Evolutionary conservation across 2,888 invertebrate genomes (phyloP), one percentile per base, ranked within the genome.

Genomic region (Pelosia muscerda): DNA sequence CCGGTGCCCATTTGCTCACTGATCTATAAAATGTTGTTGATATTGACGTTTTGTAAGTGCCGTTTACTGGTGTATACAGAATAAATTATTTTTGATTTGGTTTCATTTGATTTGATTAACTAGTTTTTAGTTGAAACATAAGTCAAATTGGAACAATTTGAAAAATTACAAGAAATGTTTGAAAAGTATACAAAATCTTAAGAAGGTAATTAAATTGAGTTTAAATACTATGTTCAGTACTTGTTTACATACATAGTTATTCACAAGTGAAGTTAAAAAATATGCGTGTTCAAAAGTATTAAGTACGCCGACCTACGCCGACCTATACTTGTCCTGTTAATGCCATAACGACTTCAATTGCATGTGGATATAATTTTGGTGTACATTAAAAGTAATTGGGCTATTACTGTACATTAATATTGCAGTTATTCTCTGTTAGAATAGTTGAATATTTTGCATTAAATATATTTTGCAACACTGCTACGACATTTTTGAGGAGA

Each of bases 331-430:
- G n/a, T 49, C 49, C 26, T 56, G 26, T n/a, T 56, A 59, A 34
- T 22, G 23, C 22, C 38, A 15, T 15, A 22, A 15, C 15, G 34
- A 58, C 22, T 34, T 23, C n/a, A 28, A 0, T 74, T 65, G 69
- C 71, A 74, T 68, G 68, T 53, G 15, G 22, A 13, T 15, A 53
- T 34, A 19, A 65, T 71, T 73, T 71, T 65, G 66, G 28, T 25
- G n/a, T 62, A 55, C 19, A 53, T 59, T 72, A 70, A 74, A 76
- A 76, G 66, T 76, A 77, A 78, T 71, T 66, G 65, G 63, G 58
- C 65, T 56, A 71, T 66, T 68, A 68, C 68, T 66, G 9, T 23
- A 69, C 49, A 63, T 60, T 67, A 70, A 68, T 73, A 59, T 59
- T 79, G 67, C 77, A 69, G 77, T 63, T 57, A 53, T 69, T 28